Evolutionary conservation across 1,140 invertebrate genomes (phyloP).

Genomic region (Drosophila novamexicana): DNA sequence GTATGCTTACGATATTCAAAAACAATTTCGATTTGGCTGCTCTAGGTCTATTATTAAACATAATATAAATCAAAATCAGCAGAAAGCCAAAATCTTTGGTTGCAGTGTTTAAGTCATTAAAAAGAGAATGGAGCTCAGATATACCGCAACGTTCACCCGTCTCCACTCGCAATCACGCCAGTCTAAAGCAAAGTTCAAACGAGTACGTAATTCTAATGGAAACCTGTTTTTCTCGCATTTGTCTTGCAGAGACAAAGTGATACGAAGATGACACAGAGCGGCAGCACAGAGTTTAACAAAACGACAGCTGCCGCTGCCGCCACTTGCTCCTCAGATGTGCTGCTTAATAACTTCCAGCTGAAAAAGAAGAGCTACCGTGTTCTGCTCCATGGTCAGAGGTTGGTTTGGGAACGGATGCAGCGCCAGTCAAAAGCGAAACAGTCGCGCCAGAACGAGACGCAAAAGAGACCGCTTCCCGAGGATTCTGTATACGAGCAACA

Average conservation of each 20-base stretch:
- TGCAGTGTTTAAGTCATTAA: conserved; percentile 6
- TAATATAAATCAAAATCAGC: not conserved
- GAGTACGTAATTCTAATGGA: conserved; percentile 57
- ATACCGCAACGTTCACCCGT: not conserved
- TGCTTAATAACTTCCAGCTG: conserved; percentile 87
- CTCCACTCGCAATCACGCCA: not conserved
- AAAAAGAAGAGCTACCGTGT: conserved; percentile 88
- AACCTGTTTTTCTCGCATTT: conserved; percentile 57
- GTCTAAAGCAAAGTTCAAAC: not conserved
- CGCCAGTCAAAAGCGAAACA: conserved; percentile 67
- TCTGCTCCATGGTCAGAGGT: conserved; percentile 87
- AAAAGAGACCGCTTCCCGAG: conserved; percentile 46
- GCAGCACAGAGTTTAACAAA: conserved; percentile 46
- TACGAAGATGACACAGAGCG: conserved; percentile 56
- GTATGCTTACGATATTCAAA: conserved; percentile 28
- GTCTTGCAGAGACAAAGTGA: conserved; percentile 52
- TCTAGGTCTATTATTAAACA: not conserved
- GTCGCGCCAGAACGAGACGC: conserved; percentile 74
- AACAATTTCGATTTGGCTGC: not conserved
- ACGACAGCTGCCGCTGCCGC: conserved; percentile 33
- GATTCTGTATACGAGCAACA: conserved; percentile 20
- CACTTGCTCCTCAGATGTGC: conserved; percentile 68
- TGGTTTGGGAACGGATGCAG: conserved; percentile 87
- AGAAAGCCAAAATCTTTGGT: conserved; percentile 3
- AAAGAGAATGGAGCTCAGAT: conserved; percentile 30